Evolutionary conservation across 2,113 vertebrate genomes (phyloP).

Genomic region (Siniperca knerii): DNA sequence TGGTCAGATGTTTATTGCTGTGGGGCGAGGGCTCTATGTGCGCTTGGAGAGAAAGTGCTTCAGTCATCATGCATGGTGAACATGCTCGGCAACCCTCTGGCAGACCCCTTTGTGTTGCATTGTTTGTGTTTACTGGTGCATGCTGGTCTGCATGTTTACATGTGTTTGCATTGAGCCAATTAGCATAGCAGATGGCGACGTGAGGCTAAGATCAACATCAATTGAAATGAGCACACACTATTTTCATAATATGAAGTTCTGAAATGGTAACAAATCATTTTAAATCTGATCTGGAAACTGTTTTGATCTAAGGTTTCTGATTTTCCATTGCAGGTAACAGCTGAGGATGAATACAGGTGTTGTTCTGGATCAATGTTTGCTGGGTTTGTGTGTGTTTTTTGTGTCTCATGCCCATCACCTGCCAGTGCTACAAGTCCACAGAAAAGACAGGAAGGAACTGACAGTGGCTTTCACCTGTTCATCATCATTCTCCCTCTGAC

Average conservation of each 20-base stretch:
- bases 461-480: constrained; percentile 66
- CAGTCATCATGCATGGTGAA: constrained; percentile 77
- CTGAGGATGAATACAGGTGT: constrained; percentile 18
- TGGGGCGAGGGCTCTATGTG: constrained; percentile 78
- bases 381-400: constrained; percentile 27
- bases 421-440: constrained; percentile 20
- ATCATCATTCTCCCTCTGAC: constrained; percentile 28
- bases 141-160: constrained; percentile 44
- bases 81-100: constrained; percentile 72
- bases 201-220: constrained; percentile 16
- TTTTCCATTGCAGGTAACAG: constrained; percentile 33
- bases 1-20: constrained; percentile 49
- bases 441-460: constrained; percentile 39
- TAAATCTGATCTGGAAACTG: constrained; percentile 10
- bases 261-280: not conserved
- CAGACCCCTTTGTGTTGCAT: constrained; percentile 54
- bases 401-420: constrained; percentile 35
- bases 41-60: constrained; percentile 86
- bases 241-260: constrained; percentile 17
- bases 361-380: not conserved
- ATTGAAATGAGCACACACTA: constrained; percentile 16
- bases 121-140: constrained; percentile 43
- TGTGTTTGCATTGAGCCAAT: constrained; percentile 42
- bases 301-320: not conserved
- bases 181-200: constrained; percentile 13